Evolutionary conservation across 2,888 invertebrate genomes (phyloP).

Genomic region (Xestia ashworthii): DNA sequence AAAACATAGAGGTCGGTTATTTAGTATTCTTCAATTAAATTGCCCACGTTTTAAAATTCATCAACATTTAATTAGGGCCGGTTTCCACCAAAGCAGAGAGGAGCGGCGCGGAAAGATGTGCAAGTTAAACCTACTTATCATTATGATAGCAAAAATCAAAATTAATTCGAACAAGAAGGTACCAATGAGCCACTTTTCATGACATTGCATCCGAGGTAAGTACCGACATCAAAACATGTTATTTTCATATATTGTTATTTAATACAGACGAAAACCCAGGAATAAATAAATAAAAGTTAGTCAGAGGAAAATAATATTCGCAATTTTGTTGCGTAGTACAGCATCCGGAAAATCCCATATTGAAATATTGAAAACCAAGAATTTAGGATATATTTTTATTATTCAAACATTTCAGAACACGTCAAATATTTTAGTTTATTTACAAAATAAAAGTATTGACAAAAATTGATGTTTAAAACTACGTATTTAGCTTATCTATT

Average conservation of each 20-base stretch:
- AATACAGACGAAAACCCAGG: background rate
- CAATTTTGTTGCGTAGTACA: background rate
- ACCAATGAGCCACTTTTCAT: no score
- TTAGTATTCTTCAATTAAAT: background rate
- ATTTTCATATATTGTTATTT: background rate
- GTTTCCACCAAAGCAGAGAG: no score
- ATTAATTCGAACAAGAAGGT: background rate
- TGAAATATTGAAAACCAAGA: background rate
- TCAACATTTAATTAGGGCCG: background rate
- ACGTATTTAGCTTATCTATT: background rate
- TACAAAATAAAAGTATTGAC: constrained; percentile 34
- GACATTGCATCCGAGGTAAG: background rate
- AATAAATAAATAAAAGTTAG: no score
- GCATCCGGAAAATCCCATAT: no score
- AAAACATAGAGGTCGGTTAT: background rate
- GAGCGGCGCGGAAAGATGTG: no score
- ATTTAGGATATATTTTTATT: constrained; percentile 15
- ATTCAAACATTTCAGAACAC: background rate
- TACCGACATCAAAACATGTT: background rate
- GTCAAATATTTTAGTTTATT: constrained; percentile 22
- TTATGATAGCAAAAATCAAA: background rate
- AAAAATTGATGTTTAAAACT: background rate
- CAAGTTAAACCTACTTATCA: no score
- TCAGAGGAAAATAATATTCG: background rate
- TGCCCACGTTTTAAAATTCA: background rate